These are phyloP conservation scores for Oligia strigilis DNA, from an alignment of 2,888 invertebrate species.

Conservation along the genomic window DNA sequence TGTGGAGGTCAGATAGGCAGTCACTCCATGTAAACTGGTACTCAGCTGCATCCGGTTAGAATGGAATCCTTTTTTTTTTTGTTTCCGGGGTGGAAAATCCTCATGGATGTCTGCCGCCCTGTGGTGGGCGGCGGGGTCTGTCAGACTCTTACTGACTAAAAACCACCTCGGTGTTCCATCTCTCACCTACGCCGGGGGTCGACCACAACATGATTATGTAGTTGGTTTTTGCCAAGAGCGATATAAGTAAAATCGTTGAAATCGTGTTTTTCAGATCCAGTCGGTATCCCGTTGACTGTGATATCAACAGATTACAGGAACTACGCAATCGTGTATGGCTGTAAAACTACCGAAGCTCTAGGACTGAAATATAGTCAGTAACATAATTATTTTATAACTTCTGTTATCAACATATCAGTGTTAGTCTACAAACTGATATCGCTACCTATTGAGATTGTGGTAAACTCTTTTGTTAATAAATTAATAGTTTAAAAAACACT, in stretches of 20 bases:
- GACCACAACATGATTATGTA: no score
- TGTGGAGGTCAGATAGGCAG: no score
- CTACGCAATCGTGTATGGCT: conserved; percentile 85
- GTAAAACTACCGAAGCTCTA: conserved; percentile 73
- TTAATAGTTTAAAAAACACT: no score
- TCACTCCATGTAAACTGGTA: no score
- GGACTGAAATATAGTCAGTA: conserved; percentile 84
- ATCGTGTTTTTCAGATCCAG: conserved; percentile 77
- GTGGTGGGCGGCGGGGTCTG: no score
- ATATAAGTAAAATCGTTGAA: background rate
- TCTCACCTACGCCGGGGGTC: no score
- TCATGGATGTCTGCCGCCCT: no score
- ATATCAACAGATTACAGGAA: conserved; percentile 83
- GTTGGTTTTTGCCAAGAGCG: background rate
- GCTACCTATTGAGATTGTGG: background rate
- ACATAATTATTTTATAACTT: background rate
- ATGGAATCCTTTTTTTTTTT: no score
- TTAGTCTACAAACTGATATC: background rate
- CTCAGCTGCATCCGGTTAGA: no score
- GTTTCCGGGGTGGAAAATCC: no score
- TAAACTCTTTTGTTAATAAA: background rate
- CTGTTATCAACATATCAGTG: background rate
- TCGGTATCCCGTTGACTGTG: conserved; percentile 83
- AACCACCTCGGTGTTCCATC: no score
- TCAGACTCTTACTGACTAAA: no score